Base-by-base conservation (phyloP, 2,797 vertebrate species). In the Periparus ater region DNA sequence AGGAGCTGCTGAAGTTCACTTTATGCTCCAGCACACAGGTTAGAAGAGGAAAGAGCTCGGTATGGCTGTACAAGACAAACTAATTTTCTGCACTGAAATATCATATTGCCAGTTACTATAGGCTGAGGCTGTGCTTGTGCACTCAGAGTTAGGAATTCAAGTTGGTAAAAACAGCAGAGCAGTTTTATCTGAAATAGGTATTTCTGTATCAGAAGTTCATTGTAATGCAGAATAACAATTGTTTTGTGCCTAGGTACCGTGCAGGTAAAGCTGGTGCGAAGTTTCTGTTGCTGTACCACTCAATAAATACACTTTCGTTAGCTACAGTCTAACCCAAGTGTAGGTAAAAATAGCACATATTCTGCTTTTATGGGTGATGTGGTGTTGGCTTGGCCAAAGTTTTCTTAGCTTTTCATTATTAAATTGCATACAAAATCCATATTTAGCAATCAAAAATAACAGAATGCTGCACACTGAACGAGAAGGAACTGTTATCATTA, bases 291-390 rank as follows among this genome's bases (percentile, higher is more conserved):
- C 32, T 29, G 47, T 61, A 0, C 54, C 34, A n/a, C 55, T 89
- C 40, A 38, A 12, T 9, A 87, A 88, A 57, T 67, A 9, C 23
- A 26, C 88, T 84, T 79, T 44, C 40, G 8, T 77, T 65, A 67
- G 22, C 55, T 67, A 54, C 29, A 42, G 1, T 0, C 10, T 70
- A 53, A 32, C 2, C 6, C 3, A 2, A 4, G 8, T 38, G 13
- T 29, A 34, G 34, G 23, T 40, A 62, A 76, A 93, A 72, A 2
- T 21, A 34, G 5, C 16, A 27, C 5, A 27, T n/a, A 7, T 18
- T 73, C 29, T 58, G 9, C 19, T 82, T 79, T 32, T 38, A 34
- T 22, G 20, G 38, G 21, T 73, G 18, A 47, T 25, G 13, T 42
- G 12, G 7, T 82, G 21, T 63, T 87, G 50, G 63, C 27, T 53